Base-by-base conservation (phyloP, 2,113 vertebrate genomes). In the Odontesthes bonariensis region DNA sequence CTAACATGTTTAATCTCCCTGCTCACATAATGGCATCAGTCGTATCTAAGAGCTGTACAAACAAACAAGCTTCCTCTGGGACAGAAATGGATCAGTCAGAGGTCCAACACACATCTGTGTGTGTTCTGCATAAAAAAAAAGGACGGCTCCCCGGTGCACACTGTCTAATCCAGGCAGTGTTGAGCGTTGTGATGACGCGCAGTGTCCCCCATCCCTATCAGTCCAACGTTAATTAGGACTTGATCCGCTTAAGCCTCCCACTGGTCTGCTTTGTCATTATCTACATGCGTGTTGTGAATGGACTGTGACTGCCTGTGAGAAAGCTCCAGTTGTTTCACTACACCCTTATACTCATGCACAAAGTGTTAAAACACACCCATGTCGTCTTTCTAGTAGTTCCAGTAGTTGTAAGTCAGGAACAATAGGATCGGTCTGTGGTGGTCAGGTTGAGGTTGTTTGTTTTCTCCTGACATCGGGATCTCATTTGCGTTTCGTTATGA, bases 171-270 rank as follows among this genome's bases (percentile, higher is more conserved):
- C 85, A 86, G 86, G 88, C 64, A 65, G 80, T 35, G 69, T 57
- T 54, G 83, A 85, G 81, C 58, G 55, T 72, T 71, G 73, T 83
- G 65, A 67, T 53, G 47, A 49, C 56, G 65, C 3, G 55, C n/a
- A 44, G 73, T 74, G 66, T 69, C 82, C 76, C 81, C 79, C 82
- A 0, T 60, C 66, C 85, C 82, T 75, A 79, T 92, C 86, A 71
- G 77, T 6, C 82, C 86, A 64, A 51, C 61, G 84, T 91, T 93
- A 91, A 93, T 92, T 91, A 93, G 89, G 82, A 49, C 86, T 81
- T 91, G 84, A 92, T 91, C 90, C 82, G 81, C 88, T 90, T 93
- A 91, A 87, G 66, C 81, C 2, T 86, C 81, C 61, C 79, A 52
- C 85, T 79, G 72, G 82, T 83, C 80, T 80, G 67, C 79, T 73